Conservation (phyloP, 1,140 invertebrate genomes). For the Tribolium madens region DNA sequence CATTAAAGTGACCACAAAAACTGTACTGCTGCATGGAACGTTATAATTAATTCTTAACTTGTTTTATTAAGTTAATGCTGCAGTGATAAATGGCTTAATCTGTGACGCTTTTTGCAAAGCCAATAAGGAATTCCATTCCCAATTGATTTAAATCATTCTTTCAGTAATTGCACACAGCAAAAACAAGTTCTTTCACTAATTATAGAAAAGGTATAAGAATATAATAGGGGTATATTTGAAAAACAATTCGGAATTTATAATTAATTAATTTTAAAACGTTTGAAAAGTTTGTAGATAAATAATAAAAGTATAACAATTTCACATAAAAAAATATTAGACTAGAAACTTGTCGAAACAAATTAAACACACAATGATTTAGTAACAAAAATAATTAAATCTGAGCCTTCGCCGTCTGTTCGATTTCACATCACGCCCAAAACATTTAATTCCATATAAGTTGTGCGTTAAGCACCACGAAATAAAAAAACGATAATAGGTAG, state of each 20-base stretch:
- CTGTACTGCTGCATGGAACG: neutral
- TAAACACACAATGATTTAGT: constrained; percentile 47
- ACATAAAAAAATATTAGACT: too few relatives aligned
- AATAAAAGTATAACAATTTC: too few relatives aligned
- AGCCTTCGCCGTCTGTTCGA: constrained; percentile 26
- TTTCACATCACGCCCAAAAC: constrained; percentile 50
- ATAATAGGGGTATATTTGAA: too few relatives aligned
- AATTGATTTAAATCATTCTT: neutral
- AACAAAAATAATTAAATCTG: constrained; percentile 47
- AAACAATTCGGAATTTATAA: too few relatives aligned
- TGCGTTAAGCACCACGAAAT: constrained; percentile 3
- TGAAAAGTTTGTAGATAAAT: too few relatives aligned
- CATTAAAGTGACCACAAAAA: neutral
- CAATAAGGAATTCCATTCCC: neutral
- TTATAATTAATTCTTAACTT: neutral
- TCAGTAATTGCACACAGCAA: neutral
- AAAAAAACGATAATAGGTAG: constrained; percentile 50
- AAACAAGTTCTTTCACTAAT: neutral
- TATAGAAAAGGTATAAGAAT: too few relatives aligned
- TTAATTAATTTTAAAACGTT: too few relatives aligned
- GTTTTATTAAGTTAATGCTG: neutral
- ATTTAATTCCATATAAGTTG: constrained; percentile 39
- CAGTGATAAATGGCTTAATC: neutral
- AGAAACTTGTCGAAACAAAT: too few relatives aligned
- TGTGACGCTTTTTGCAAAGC: neutral